A percentile compares a stretch with the other conserved stretches of the same genome.
Evolutionary conservation across 2,888 invertebrate genomes (phyloP).

Genomic region (Pandemis cinnamomeana): DNA sequence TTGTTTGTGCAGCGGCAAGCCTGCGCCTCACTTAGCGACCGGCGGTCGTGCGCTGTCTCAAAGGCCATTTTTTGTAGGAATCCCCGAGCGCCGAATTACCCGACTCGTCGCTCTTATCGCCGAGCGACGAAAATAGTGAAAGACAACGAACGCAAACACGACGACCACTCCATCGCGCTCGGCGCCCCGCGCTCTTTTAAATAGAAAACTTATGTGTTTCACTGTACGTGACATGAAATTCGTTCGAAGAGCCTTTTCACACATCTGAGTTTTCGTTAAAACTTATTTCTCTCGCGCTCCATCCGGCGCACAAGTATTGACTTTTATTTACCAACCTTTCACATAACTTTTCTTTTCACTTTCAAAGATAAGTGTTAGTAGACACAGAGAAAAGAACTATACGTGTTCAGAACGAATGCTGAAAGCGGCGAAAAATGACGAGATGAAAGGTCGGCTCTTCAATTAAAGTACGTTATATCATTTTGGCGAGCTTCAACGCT

Average conservation of each 20-base stretch:
- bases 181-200: slow-evolving; percentile 26
- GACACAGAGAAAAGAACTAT: slow-evolving; percentile 13
- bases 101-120: slow-evolving; percentile 13
- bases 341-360: slow-evolving; percentile 36
- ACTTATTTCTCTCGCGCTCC: slow-evolving; percentile 28
- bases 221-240: slow-evolving; percentile 38
- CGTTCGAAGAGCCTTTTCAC: slow-evolving; percentile 23
- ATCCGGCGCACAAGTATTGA: slow-evolving; percentile 30
- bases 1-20: slow-evolving; percentile 3
- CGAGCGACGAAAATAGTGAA: slow-evolving; percentile 25
- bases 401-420: not conserved
- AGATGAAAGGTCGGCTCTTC: slow-evolving; percentile 14
- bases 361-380: slow-evolving; percentile 30
- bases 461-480: slow-evolving; percentile 17
- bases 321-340: slow-evolving; percentile 40
- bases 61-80: slow-evolving; percentile 20
- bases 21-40: not conserved
- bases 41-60: slow-evolving; percentile 1
- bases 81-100: slow-evolving; percentile 1
- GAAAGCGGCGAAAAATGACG: not conserved
- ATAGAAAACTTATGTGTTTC: slow-evolving; percentile 36
- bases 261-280: slow-evolving; percentile 27
- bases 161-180: slow-evolving; percentile 13
- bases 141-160: slow-evolving; percentile 27
- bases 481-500: not conserved